phyloP scores from a whole-genome alignment of 1,140 invertebrate species.

The Temnothorax curvispinosus region DNA sequence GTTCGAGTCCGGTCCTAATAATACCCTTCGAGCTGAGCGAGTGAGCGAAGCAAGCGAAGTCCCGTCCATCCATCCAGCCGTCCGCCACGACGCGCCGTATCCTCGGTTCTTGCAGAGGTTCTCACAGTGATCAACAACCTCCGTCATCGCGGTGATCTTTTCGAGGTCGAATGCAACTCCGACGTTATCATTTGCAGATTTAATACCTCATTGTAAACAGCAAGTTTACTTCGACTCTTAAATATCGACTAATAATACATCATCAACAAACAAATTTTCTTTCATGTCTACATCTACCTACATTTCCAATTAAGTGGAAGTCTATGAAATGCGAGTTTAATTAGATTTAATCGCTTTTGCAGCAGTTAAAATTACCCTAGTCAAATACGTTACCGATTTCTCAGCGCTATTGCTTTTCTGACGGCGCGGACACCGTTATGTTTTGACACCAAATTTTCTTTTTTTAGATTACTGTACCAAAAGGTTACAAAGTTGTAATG shows the following conservation, averaged over 20 bases:
- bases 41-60: slow-evolving; percentile 70
- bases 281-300: no score
- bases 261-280: neutral
- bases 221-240: neutral
- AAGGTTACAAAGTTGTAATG: no score
- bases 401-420: no score
- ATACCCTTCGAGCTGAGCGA: slow-evolving; percentile 76
- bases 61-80: slow-evolving; percentile 74
- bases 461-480: no score
- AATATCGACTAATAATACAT: neutral
- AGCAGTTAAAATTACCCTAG: no score
- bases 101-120: slow-evolving; percentile 70
- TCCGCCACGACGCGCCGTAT: slow-evolving; percentile 71
- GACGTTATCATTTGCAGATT: slow-evolving; percentile 31
- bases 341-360: no score
- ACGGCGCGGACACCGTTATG: no score
- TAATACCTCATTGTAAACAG: neutral
- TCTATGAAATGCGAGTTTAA: no score
- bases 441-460: no score
- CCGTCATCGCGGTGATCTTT: neutral
- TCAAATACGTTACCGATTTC: no score
- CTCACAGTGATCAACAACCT: slow-evolving; percentile 67
- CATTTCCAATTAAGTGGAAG: no score
- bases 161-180: neutral
- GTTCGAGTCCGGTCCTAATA: slow-evolving; percentile 78